These are phyloP conservation scores for Epistrophe grossulariae DNA, from an alignment of 2,888 invertebrate genomes.

Conservation along the genomic window DNA sequence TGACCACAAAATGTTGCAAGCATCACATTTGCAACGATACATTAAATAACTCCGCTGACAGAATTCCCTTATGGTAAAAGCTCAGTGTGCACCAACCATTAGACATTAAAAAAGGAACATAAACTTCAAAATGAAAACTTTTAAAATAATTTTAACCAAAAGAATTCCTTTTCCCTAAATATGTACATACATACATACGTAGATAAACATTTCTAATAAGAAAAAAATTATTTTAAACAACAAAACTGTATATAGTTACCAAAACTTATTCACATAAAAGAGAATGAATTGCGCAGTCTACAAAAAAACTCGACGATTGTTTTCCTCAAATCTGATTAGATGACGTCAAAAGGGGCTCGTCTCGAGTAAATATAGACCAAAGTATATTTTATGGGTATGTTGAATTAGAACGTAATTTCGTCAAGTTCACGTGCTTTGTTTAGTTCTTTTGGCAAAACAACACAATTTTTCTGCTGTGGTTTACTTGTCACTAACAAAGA, in stretches of 20 bases:
- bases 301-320: constrained; percentile 2
- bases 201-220: background rate
- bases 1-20: too few relatives aligned
- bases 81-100: background rate
- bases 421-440: constrained; percentile 32
- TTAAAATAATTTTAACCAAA: background rate
- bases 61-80: too few relatives aligned
- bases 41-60: too few relatives aligned
- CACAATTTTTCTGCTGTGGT: background rate
- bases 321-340: background rate
- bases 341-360: constrained; percentile 72
- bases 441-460: constrained; percentile 3
- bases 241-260: background rate
- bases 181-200: too few relatives aligned
- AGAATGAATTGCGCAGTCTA: background rate
- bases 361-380: constrained; percentile 57
- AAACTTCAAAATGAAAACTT: constrained; percentile 11
- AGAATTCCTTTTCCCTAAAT: background rate
- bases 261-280: background rate
- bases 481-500: background rate
- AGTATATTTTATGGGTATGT: background rate
- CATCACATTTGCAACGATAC: too few relatives aligned
- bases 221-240: background rate
- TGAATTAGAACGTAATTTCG: constrained; percentile 14
- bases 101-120: background rate